These are phyloP conservation scores for Apteryx owenii DNA, from an alignment of 2,113 vertebrate species.

Conservation along the genomic window DNA sequence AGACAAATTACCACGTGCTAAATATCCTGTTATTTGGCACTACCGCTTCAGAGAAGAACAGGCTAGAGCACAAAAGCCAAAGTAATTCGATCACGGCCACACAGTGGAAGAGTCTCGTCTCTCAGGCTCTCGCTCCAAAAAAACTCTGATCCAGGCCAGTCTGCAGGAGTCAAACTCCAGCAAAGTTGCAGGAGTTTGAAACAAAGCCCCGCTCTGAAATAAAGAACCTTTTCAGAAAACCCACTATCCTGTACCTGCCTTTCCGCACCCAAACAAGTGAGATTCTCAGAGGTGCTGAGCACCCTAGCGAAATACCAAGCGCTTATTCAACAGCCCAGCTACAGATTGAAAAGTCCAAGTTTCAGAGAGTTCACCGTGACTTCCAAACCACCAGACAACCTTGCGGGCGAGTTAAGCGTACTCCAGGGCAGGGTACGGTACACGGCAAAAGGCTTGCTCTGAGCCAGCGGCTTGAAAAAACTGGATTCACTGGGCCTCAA, in stretches of 20 bases:
- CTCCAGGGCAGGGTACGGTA: background rate
- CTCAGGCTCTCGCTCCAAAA: background rate
- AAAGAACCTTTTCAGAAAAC: background rate
- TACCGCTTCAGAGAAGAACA: background rate
- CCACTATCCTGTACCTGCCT: accelerated
- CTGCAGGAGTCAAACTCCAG: no score
- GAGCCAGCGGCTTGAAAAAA: background rate
- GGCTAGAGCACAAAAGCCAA: background rate
- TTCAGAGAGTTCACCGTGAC: accelerated
- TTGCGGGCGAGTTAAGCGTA: accelerated
- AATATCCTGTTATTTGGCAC: accelerated
- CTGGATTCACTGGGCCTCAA: background rate
- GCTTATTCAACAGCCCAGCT: background rate
- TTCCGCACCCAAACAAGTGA: accelerated
- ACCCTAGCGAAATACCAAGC: accelerated
- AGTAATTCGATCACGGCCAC: accelerated
- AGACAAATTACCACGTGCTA: accelerated
- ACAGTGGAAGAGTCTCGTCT: accelerated
- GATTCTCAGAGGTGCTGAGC: background rate
- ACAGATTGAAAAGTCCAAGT: accelerated
- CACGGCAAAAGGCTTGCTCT: background rate
- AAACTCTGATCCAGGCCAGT: background rate
- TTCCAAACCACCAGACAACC: accelerated
- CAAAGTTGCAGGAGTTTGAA: background rate
- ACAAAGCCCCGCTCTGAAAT: accelerated